phyloP scores from a whole-genome alignment of 2,797 vertebrate genomes.

The Nothura maculosa region DNA sequence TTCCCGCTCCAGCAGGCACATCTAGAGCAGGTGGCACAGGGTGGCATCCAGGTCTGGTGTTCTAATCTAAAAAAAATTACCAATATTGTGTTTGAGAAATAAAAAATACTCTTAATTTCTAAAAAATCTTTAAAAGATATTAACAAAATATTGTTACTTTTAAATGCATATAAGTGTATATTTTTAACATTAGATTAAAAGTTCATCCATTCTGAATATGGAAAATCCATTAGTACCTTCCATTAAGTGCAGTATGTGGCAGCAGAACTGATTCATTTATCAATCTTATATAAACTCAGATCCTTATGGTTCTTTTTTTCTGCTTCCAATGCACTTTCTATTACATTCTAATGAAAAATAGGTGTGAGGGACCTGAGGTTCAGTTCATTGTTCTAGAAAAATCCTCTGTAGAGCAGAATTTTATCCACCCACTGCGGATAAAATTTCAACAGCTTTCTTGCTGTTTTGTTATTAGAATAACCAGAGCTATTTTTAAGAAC shows the following conservation, averaged over 20 bases:
- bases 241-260: neutral
- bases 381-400: neutral
- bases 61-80: neutral
- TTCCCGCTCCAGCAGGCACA: too few relatives aligned
- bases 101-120: neutral
- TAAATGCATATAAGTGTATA: neutral
- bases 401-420: neutral
- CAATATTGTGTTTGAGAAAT: neutral
- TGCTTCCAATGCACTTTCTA: neutral
- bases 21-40: too few relatives aligned
- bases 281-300: neutral
- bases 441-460: neutral
- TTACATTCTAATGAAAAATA: neutral
- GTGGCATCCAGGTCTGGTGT: too few relatives aligned
- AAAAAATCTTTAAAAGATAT: too few relatives aligned
- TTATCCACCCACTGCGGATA: neutral
- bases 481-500: neutral
- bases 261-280: neutral
- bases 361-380: neutral
- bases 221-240: neutral
- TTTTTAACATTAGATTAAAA: neutral
- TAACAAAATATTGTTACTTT: neutral
- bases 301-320: neutral
- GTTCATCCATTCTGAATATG: neutral
- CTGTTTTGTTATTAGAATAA: neutral